Evolutionary conservation across 2,888 invertebrate species (phyloP), one percentile per base, ranked within the genome.

Genomic region (Mylabris sibirica): DNA sequence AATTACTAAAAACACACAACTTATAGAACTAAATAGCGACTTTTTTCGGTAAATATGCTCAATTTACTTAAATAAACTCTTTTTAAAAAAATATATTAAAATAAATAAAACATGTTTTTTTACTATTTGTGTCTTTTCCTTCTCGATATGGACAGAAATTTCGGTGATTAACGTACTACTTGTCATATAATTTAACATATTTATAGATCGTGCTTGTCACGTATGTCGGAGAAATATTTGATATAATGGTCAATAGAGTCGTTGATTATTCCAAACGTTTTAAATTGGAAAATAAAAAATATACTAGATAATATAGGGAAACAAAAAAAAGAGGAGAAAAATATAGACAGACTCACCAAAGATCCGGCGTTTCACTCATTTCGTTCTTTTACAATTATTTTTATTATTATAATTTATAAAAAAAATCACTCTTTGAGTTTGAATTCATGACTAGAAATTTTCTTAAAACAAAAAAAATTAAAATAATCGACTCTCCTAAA

Each of bases 271-370:
- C 66, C 30, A 22, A 9, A 1, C 1, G 60, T 65, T 62, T 65
- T 63, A 59, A 59, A n/a, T n/a, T 64, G 64, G 59, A 61, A 60
- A 49, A 49, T 53, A 26, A 53, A 22, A 59, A 34, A 53, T 62
- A 38, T 66, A 70, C 68, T n/a, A n/a, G n/a, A n/a, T n/a, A n/a
- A n/a, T n/a, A n/a, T n/a, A n/a, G n/a, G n/a, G n/a, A n/a, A n/a
- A 66, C 62, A 60, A 8, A 12, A 3, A 14, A 44, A 8, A 44
- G 1, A 17, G 6, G 2, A 2, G 17, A 8, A 41, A 68, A 59
- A 8, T 61, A 59, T 75, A 76, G 76, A 76, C 72, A 76, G 74
- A 79, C 78, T 79, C 76, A 77, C 78, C 78, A 63, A 59, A 63
- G 64, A 71, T 66, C 71, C 66, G 67, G 64, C 64, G 66, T 66